phyloP scores from a whole-genome alignment of 2,888 invertebrate species.

The Coenonympha arcania region DNA sequence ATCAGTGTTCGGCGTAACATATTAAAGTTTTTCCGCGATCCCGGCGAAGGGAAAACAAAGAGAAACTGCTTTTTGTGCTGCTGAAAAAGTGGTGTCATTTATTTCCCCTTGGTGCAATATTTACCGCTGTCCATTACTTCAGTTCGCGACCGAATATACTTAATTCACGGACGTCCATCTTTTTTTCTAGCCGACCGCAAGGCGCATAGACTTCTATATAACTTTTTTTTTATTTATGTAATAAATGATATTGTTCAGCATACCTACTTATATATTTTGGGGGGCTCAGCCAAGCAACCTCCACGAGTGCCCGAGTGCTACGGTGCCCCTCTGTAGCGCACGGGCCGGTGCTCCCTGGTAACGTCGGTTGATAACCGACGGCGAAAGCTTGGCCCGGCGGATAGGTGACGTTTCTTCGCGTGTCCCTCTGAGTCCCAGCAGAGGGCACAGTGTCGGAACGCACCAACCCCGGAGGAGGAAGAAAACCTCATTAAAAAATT shows the following conservation, averaged over 20 bases:
- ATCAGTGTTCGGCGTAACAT: slow-evolving; percentile 47
- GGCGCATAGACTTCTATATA: slow-evolving; percentile 60
- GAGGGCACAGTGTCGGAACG: no score
- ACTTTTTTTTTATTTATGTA: slow-evolving; percentile 47
- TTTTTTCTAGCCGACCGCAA: slow-evolving; percentile 57
- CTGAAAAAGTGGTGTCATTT: slow-evolving; percentile 71
- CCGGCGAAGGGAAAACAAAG: slow-evolving; percentile 53
- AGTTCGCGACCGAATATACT: slow-evolving; percentile 73
- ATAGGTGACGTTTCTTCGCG: no score
- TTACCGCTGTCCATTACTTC: slow-evolving; percentile 74
- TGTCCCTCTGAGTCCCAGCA: no score
- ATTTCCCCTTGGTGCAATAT: slow-evolving; percentile 72
- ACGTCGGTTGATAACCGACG: no score
- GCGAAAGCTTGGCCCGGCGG: no score
- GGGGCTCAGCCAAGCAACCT: no score
- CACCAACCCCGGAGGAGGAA: no score
- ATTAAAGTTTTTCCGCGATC: slow-evolving; percentile 63
- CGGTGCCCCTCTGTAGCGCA: no score
- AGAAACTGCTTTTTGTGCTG: slow-evolving; percentile 55
- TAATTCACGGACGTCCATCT: slow-evolving; percentile 70
- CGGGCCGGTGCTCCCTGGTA: no score
- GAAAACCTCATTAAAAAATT: no score
- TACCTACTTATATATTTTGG: no score
- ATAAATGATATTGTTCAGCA: slow-evolving; percentile 34
- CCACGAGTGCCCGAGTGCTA: no score